Percentiles rank a stretch among this genome's conserved stretches.
Evolutionary conservation across 2,113 vertebrate genomes (phyloP).

Genomic region (Hystrix brachyura): DNA sequence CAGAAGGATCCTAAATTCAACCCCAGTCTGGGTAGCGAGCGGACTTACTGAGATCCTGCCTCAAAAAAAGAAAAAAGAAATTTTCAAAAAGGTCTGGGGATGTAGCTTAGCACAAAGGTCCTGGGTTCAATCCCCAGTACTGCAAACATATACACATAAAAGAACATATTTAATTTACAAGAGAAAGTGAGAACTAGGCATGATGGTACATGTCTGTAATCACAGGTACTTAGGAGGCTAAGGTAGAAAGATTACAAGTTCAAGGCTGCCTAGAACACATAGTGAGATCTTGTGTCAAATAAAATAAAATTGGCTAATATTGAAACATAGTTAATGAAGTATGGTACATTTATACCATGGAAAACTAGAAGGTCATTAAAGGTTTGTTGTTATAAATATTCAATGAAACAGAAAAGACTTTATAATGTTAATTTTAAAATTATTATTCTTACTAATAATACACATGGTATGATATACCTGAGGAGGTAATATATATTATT

Average conservation of each 20-base stretch:
- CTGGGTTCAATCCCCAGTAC: neutral
- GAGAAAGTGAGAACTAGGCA: neutral
- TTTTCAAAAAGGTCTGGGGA: neutral
- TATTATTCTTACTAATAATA: constrained; percentile 26
- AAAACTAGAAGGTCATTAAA: constrained; percentile 2
- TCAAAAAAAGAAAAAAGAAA: neutral
- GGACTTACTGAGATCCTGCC: neutral
- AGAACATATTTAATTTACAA: neutral
- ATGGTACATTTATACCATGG: neutral
- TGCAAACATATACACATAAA: neutral
- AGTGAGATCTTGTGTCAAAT: neutral
- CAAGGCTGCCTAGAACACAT: neutral
- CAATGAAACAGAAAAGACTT: neutral
- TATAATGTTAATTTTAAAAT: neutral
- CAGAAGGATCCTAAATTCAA: neutral
- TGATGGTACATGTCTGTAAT: neutral
- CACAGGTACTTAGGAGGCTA: neutral
- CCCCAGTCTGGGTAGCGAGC: no score
- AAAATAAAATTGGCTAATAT: neutral
- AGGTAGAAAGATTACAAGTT: neutral
- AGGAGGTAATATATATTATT: neutral
- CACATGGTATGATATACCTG: neutral
- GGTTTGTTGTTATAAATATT: constrained; percentile 26
- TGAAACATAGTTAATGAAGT: neutral
- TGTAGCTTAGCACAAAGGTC: neutral